Base-by-base conservation (phyloP, 2,113 vertebrate species). In the Etheostoma cragini region DNA sequence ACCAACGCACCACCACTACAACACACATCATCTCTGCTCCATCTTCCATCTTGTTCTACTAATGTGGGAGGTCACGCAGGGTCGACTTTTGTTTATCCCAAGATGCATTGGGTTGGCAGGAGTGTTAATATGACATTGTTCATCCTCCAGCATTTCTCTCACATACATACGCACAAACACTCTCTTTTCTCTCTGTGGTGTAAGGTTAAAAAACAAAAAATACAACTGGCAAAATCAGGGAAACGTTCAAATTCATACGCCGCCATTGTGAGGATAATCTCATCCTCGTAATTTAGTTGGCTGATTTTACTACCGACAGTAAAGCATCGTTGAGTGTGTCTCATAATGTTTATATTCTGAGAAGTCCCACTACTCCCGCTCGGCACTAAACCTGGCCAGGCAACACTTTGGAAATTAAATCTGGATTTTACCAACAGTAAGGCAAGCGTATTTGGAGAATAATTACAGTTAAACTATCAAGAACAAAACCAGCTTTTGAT, bases 271-370 rank as follows among this genome's bases (percentile, higher is more conserved):
- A 69, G 46, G 72, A 82, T 83, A 84, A 90, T 88, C 80, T 87
- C 76, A 68, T 80, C 68, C 63, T 77, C 84, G 15, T 92, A 82
- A 87, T 46, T 90, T 87, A 83, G 75, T 85, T 75, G 83, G 73
- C 54, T 82, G 85, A 78, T 89, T 91, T 91, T 82, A 93, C 38
- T 64, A 30, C 72, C 0, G 1, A 33, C 81, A 83, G 86, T 84
- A 91, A 92, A 78, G 72, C 73, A 65, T 62, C 19, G 26, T 61
- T 87, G 82, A 88, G 76, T 87, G 76, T 71, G 81, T 91, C 81
- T 85, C 87, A 85, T 92, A 87, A 88, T 80, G 82, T 94, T 92
- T 88, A 86, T 93, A 88, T 81, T 91, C 87, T 76, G 81, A 88
- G 76, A 87, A 80, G 72, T 91, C 83, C 87, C 75, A 15, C 49